These are phyloP conservation scores for Maconellicoccus hirsutus DNA, from an alignment of 1,140 invertebrate species.

Conservation along the genomic window DNA sequence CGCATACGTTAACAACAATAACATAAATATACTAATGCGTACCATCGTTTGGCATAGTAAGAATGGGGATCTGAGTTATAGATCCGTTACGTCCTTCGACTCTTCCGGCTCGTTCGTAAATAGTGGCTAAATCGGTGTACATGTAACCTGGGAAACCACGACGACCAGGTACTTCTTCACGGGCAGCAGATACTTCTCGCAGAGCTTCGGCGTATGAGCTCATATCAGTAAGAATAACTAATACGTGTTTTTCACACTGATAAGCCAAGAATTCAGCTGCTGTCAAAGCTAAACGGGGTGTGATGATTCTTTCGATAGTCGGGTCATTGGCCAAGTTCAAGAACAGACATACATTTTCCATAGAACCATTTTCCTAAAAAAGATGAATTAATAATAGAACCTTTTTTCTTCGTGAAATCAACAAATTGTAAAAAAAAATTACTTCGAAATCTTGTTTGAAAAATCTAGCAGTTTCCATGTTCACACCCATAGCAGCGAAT, in stretches of 20 bases:
- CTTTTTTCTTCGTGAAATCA: too few relatives aligned
- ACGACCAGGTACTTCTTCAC: slow-evolving; percentile 90
- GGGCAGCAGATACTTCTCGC: slow-evolving; percentile 90
- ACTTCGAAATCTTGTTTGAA: slow-evolving; percentile 91
- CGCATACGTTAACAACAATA: neutral
- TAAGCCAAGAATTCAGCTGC: slow-evolving; percentile 96
- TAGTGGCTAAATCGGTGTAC: slow-evolving; percentile 99
- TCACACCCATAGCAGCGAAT: slow-evolving; percentile 98
- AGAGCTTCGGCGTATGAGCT: slow-evolving; percentile 97
- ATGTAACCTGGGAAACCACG: slow-evolving; percentile 97
- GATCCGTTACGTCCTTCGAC: slow-evolving; percentile 94
- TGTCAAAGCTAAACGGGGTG: slow-evolving; percentile 88
- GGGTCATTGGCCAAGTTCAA: slow-evolving; percentile 97
- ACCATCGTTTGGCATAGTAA: slow-evolving; percentile 98
- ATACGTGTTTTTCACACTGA: slow-evolving; percentile 94
- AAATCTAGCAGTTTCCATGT: slow-evolving; percentile 97
- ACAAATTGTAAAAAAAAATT: too few relatives aligned
- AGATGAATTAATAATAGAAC: slow-evolving; percentile 23
- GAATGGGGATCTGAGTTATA: slow-evolving; percentile 96
- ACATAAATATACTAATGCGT: slow-evolving; percentile 22
- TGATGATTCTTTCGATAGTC: slow-evolving; percentile 97
- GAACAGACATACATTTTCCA: slow-evolving; percentile 98
- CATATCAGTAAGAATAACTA: slow-evolving; percentile 98
- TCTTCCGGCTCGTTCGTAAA: slow-evolving; percentile 93
- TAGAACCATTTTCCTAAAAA: slow-evolving; percentile 80